These are phyloP conservation scores for Diplolepis rosae DNA, from an alignment of 2,888 invertebrate species.

Conservation along the genomic window DNA sequence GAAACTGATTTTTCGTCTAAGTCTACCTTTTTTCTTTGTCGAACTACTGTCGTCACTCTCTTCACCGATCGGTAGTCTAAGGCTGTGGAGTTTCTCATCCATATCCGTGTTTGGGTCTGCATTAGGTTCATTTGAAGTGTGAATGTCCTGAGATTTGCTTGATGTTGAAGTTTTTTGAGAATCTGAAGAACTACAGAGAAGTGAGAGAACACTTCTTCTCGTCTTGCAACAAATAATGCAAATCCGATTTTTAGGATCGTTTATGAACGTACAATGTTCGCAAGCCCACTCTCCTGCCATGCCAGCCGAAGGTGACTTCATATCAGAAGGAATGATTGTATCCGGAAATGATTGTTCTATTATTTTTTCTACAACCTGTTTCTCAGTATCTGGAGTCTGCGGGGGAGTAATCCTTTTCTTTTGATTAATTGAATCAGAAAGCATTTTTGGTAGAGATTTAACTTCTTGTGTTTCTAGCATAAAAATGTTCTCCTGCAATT, in stretches of 20 bases:
- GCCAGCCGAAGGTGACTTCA: constrained; percentile 28
- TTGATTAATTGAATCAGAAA: constrained; percentile 6
- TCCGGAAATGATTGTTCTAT: neutral
- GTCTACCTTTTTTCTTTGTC: constrained; percentile 80
- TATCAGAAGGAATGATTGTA: neutral
- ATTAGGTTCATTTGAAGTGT: constrained; percentile 37
- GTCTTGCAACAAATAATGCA: constrained; percentile 93
- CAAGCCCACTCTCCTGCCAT: constrained; percentile 83
- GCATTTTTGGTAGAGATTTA: neutral
- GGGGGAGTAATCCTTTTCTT: neutral
- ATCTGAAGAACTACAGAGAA: constrained; percentile 46
- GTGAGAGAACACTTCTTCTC: constrained; percentile 64
- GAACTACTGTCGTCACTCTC: constrained; percentile 69
- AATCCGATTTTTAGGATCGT: constrained; percentile 85
- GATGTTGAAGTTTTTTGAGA: constrained; percentile 7
- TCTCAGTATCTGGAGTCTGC: neutral
- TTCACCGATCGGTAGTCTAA: constrained; percentile 62
- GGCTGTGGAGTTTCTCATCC: constrained; percentile 53
- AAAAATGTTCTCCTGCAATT: neutral
- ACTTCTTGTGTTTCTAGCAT: neutral
- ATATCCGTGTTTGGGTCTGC: constrained; percentile 43
- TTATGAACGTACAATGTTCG: constrained; percentile 92
- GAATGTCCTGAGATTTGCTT: neutral
- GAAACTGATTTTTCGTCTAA: constrained; percentile 83
- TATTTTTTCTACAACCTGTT: neutral